These are phyloP conservation scores for Gisinianus flammeolus DNA, from an alignment of 2,888 invertebrate genomes.

Conservation along the genomic window DNA sequence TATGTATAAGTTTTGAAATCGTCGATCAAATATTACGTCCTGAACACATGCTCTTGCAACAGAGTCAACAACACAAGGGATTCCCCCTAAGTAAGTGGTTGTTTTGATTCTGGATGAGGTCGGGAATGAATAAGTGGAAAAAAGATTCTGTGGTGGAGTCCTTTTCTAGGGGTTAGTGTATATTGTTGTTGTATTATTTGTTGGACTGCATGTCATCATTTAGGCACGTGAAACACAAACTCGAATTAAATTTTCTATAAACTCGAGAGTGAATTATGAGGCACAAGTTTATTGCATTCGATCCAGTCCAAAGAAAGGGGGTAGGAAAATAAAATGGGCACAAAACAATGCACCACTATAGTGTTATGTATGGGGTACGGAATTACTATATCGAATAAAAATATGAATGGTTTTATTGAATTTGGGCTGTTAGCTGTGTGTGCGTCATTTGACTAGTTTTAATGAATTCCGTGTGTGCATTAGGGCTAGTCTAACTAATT, in stretches of 20 bases:
- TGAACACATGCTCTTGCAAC: too few relatives aligned
- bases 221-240: background rate
- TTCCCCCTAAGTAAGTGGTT: constrained; percentile 12
- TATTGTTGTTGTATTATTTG: background rate
- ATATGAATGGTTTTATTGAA: background rate
- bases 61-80: constrained; percentile 5
- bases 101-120: constrained; percentile 1
- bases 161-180: background rate
- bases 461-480: background rate
- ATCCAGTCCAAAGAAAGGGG: background rate
- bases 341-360: background rate
- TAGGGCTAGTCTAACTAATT: background rate
- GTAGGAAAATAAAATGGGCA: background rate
- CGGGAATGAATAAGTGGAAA: background rate
- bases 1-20: too few relatives aligned
- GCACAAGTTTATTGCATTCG: background rate
- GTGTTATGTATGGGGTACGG: background rate
- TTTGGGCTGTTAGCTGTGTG: background rate
- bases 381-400: background rate
- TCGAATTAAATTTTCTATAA: constrained; percentile 9
- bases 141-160: background rate
- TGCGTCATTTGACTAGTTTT: background rate
- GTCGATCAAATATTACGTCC: too few relatives aligned
- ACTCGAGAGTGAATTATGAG: constrained; percentile 7
- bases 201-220: background rate